A percentile compares a stretch with the other conserved stretches of the same genome.
These are phyloP conservation scores for Apis florea DNA, from an alignment of 1,140 invertebrate genomes.

Conservation along the genomic window DNA sequence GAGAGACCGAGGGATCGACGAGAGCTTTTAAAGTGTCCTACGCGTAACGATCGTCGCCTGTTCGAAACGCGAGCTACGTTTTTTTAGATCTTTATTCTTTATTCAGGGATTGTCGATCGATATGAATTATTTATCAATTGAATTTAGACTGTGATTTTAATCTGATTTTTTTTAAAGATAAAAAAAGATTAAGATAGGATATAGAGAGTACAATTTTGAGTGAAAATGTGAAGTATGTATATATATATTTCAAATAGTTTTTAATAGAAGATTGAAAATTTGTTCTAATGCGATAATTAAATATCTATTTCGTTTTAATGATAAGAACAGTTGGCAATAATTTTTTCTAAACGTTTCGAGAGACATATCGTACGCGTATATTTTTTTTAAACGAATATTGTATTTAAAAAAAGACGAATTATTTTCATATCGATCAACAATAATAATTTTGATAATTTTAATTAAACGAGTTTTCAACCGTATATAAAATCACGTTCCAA, in stretches of 20 bases:
- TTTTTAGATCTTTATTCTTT: no score
- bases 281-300: neutral
- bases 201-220: neutral
- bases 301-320: neutral
- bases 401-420: neutral
- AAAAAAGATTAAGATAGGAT: neutral
- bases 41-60: conserved; percentile 25
- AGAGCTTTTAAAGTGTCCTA: conserved; percentile 69
- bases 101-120: neutral
- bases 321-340: neutral
- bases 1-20: conserved; percentile 70
- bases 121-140: neutral
- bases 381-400: neutral
- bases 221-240: no score
- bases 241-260: no score
- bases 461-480: neutral
- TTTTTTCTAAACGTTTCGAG: neutral
- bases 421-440: conserved; percentile 16
- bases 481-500: neutral
- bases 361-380: neutral
- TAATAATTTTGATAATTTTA: neutral
- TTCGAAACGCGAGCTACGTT: neutral
- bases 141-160: neutral
- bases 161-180: no score
- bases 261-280: no score